Conservation (phyloP, 2,888 invertebrate genomes). For the Sinhomidia bicolor region DNA sequence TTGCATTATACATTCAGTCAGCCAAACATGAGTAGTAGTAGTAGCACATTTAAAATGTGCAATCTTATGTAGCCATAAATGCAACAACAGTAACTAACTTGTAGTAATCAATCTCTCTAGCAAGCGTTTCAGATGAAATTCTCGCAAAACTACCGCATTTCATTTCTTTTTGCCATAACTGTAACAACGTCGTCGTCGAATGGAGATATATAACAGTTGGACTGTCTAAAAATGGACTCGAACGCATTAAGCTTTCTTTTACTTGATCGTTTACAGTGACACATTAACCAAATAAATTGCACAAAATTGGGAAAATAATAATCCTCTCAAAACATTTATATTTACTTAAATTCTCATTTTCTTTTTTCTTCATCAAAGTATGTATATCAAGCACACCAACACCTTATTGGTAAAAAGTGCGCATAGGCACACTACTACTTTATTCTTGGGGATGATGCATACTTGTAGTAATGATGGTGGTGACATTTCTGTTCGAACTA, state of each 20-base stretch:
- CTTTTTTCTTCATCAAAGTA: too few relatives aligned
- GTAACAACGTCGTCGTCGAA: background rate
- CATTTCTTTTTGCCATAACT: background rate
- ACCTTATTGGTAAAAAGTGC: background rate
- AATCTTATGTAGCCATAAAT: background rate
- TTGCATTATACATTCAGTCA: background rate
- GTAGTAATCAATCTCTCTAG: slow-evolving; percentile 8
- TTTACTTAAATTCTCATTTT: background rate
- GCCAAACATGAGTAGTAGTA: background rate
- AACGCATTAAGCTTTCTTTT: slow-evolving; percentile 32
- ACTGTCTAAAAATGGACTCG: slow-evolving; percentile 46
- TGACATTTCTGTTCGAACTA: slow-evolving; percentile 37
- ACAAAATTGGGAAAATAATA: slow-evolving; percentile 46
- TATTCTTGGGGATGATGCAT: background rate
- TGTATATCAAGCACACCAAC: too few relatives aligned
- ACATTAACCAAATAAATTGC: slow-evolving; percentile 35
- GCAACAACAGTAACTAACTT: background rate
- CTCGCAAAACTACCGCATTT: slow-evolving; percentile 13
- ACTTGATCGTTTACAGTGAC: slow-evolving; percentile 30
- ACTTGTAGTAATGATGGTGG: too few relatives aligned
- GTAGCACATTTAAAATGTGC: background rate
- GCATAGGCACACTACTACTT: too few relatives aligned
- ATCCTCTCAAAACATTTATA: background rate
- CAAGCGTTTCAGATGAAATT: too few relatives aligned
- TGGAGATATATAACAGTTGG: background rate